These are phyloP conservation scores for Dryomyza anilis DNA, from an alignment of 2,888 invertebrate genomes.

Conservation along the genomic window DNA sequence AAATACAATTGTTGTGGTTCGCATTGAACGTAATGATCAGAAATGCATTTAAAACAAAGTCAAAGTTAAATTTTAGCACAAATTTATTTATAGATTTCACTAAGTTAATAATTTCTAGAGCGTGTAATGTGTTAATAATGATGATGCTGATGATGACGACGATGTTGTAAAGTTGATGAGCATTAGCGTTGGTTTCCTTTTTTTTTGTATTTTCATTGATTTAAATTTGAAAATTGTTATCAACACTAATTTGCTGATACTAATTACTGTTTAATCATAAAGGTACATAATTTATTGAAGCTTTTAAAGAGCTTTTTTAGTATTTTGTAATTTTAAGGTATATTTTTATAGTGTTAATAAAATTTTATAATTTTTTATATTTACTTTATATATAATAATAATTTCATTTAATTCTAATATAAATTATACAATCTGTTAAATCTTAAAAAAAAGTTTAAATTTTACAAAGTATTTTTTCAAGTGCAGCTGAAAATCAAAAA, in stretches of 20 bases:
- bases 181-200: no score
- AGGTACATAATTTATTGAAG: constrained; percentile 10
- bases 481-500: no score
- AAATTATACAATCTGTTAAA: not conserved
- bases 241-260: constrained; percentile 1
- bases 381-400: not conserved
- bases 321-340: not conserved
- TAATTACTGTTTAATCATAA: constrained; percentile 4
- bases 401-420: not conserved
- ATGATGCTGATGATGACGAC: no score
- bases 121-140: no score
- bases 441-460: not conserved
- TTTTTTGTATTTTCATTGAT: no score
- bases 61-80: no score
- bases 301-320: no score
- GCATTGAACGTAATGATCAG: not conserved
- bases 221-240: no score
- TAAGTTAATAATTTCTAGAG: no score
- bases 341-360: not conserved
- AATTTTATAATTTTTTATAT: not conserved
- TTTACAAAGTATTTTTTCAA: constrained; percentile 5
- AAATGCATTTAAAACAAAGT: not conserved
- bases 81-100: no score
- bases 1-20: no score
- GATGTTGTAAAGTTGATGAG: no score